Percentiles rank a stretch among this genome's conserved stretches.
Evolutionary conservation across 2,797 vertebrate species (phyloP).

Genomic region (Betta splendens): DNA sequence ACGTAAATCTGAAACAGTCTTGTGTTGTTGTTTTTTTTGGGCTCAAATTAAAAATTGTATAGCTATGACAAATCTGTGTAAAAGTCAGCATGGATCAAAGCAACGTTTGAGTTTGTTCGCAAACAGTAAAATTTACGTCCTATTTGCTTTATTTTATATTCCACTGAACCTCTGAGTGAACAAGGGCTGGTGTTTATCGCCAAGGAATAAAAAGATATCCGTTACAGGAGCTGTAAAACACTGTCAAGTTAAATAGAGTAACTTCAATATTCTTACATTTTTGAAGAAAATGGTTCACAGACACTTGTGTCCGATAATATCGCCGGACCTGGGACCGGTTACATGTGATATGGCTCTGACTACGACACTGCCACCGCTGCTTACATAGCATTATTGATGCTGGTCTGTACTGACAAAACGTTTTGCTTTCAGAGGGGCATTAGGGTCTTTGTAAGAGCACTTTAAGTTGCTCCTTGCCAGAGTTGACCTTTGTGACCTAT

Average conservation of each 20-base stretch:
- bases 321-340: slow-evolving; percentile 24
- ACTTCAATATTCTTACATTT: not conserved
- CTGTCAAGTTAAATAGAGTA: not conserved
- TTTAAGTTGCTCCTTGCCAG: slow-evolving; percentile 78
- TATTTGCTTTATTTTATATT: slow-evolving; percentile 8
- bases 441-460: slow-evolving; percentile 75
- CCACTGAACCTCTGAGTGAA: not conserved
- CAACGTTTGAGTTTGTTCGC: slow-evolving; percentile 2
- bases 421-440: slow-evolving; percentile 77
- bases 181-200: not conserved
- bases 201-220: slow-evolving; percentile 10
- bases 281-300: not conserved
- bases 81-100: not conserved
- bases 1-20: not conserved
- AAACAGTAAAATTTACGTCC: not conserved
- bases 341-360: slow-evolving; percentile 43
- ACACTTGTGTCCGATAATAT: slow-evolving; percentile 10
- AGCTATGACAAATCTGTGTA: not conserved
- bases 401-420: slow-evolving; percentile 77
- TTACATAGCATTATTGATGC: slow-evolving; percentile 69
- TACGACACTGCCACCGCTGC: slow-evolving; percentile 51
- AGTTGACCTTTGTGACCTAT: slow-evolving; percentile 77
- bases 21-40: not conserved
- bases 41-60: not conserved
- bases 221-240: slow-evolving; percentile 14